A percentile compares a stretch with the other conserved stretches of the same genome.
These are phyloP conservation scores for Rhogogaster chlorosoma DNA, from an alignment of 2,888 invertebrate genomes.

Conservation along the genomic window DNA sequence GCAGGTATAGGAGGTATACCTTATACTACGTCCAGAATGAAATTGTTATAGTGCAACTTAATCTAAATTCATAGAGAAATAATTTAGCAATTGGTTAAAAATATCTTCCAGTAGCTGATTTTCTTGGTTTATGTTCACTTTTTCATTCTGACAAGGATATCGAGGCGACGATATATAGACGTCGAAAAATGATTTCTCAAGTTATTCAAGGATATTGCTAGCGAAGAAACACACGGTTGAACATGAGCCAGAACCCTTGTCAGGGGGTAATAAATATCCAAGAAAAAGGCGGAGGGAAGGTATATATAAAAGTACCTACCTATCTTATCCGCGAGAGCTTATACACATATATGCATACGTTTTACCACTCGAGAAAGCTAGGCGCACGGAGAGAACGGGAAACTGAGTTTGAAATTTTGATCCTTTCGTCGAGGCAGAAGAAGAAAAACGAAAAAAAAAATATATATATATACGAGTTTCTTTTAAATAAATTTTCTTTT, in stretches of 20 bases:
- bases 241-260: constrained; percentile 27
- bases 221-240: constrained; percentile 13
- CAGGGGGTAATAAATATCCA: constrained; percentile 18
- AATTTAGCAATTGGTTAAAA: no score
- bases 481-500: neutral
- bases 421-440: neutral
- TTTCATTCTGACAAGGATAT: neutral
- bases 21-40: no score
- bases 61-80: no score
- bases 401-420: constrained; percentile 10
- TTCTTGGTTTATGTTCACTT: no score
- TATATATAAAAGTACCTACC: neutral
- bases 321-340: neutral
- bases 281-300: neutral
- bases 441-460: no score
- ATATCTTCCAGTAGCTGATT: no score
- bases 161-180: neutral
- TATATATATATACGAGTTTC: neutral
- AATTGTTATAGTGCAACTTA: no score
- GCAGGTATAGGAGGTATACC: neutral
- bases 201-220: neutral
- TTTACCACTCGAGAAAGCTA: neutral
- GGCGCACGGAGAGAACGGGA: neutral
- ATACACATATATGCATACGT: neutral
- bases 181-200: neutral